A percentile compares a stretch with the other conserved stretches of the same genome.
phyloP scores from a whole-genome alignment of 2,888 invertebrate species.

The Boloria selene region DNA sequence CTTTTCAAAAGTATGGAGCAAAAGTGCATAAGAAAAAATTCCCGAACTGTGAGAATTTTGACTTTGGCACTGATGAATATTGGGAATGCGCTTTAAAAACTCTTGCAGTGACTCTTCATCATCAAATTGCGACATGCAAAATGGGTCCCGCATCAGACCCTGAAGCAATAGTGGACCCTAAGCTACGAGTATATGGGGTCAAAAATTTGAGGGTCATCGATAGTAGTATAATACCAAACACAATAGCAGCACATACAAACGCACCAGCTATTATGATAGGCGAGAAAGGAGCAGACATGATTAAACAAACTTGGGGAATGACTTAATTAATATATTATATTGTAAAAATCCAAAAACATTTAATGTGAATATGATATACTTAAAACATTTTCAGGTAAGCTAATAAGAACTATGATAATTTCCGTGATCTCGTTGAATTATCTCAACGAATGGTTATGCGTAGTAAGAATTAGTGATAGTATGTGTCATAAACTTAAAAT shows the following conservation, averaged over 20 bases:
- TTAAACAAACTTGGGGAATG: slow-evolving; percentile 78
- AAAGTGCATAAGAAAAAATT: slow-evolving; percentile 77
- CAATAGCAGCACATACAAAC: slow-evolving; percentile 85
- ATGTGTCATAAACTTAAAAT: too few relatives aligned
- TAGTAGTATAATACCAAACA: slow-evolving; percentile 85
- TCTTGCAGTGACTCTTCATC: slow-evolving; percentile 84
- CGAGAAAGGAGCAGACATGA: slow-evolving; percentile 86
- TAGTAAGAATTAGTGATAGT: too few relatives aligned
- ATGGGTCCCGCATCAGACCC: slow-evolving; percentile 84
- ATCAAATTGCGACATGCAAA: slow-evolving; percentile 86
- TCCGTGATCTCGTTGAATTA: too few relatives aligned
- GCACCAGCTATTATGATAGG: slow-evolving; percentile 88
- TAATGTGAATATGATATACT: too few relatives aligned
- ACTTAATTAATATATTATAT: too few relatives aligned
- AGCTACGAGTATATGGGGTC: slow-evolving; percentile 84
- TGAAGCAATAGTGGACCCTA: slow-evolving; percentile 84
- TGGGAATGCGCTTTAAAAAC: slow-evolving; percentile 86
- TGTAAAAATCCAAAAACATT: too few relatives aligned
- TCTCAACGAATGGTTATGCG: too few relatives aligned
- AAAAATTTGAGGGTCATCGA: slow-evolving; percentile 85
- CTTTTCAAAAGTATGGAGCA: slow-evolving; percentile 84
- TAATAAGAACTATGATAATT: too few relatives aligned
- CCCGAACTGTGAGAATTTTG: slow-evolving; percentile 77
- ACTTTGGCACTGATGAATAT: slow-evolving; percentile 83
- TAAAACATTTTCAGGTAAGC: too few relatives aligned